Percentiles rank a stretch among this genome's conserved stretches.
Evolutionary conservation across 2,797 vertebrate genomes (phyloP).

Genomic region (Cygnus olor): DNA sequence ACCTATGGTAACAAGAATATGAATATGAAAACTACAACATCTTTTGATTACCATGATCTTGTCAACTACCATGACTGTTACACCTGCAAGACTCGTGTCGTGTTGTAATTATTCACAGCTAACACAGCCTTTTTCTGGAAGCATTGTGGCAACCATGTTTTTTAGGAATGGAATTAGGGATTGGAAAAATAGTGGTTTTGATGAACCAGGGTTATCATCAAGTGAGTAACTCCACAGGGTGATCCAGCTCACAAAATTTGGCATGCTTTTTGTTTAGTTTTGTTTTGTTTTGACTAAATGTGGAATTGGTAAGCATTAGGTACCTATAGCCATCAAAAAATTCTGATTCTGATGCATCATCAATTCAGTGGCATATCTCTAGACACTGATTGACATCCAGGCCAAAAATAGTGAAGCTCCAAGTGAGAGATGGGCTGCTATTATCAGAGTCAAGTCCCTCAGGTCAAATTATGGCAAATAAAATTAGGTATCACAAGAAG

Average conservation of each 20-base stretch:
- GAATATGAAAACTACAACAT: neutral
- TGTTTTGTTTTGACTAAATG: neutral
- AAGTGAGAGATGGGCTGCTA: neutral
- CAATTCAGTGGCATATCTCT: neutral
- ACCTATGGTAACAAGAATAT: neutral
- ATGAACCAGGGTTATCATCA: neutral
- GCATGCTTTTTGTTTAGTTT: neutral
- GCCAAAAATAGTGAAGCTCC: neutral
- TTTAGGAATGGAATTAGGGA: neutral
- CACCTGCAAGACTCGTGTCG: neutral
- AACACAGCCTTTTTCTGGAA: neutral
- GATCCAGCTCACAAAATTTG: neutral
- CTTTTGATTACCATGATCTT: neutral
- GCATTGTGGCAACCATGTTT: neutral
- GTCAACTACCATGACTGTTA: neutral
- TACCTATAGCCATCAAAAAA: neutral
- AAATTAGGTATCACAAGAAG: neutral
- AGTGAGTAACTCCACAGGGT: neutral
- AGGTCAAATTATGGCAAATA: neutral
- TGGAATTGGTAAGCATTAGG: neutral
- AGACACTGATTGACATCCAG: neutral
- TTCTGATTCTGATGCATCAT: neutral
- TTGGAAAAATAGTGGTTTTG: neutral
- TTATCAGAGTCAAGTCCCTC: neutral
- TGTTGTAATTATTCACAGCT: neutral